A percentile compares a stretch with the other conserved stretches of the same genome.
phyloP scores from a whole-genome alignment of 1,140 invertebrate genomes.

The Tetramorium alpestre region DNA sequence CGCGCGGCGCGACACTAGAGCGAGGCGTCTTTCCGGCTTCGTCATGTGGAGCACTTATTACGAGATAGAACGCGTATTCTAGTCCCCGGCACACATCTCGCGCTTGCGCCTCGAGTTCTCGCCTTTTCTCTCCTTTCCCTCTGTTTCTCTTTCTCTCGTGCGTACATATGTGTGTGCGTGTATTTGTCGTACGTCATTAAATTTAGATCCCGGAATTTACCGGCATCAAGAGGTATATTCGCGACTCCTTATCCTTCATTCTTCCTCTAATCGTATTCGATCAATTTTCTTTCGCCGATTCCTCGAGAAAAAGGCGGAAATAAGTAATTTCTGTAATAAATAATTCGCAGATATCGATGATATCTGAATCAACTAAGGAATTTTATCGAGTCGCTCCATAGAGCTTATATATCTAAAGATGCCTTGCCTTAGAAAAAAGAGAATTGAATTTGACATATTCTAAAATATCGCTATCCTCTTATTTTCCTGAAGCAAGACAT shows the following conservation, averaged over 20 bases:
- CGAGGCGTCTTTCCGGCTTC: conserved; percentile 35
- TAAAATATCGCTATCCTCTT: too few relatives aligned
- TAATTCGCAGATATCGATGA: not conserved
- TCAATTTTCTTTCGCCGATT: not conserved
- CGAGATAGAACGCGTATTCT: conserved; percentile 37
- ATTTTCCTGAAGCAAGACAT: too few relatives aligned
- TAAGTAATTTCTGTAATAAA: not conserved
- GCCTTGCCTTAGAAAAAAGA: too few relatives aligned
- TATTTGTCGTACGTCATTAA: conserved; percentile 25
- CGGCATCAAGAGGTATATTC: conserved; percentile 24
- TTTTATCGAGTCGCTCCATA: not conserved
- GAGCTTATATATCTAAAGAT: too few relatives aligned
- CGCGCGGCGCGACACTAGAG: conserved; percentile 12
- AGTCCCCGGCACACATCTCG: not conserved
- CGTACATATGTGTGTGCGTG: not conserved
- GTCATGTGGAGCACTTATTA: conserved; percentile 48
- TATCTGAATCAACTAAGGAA: not conserved
- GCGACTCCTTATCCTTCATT: not conserved
- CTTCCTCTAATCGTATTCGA: not conserved
- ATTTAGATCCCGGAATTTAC: conserved; percentile 41
- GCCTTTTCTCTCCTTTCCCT: not conserved
- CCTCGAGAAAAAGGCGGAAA: not conserved
- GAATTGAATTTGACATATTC: too few relatives aligned
- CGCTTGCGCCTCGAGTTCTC: conserved; percentile 13
- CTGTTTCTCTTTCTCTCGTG: not conserved